Evolutionary conservation across 1,140 invertebrate genomes (phyloP), one percentile per base, ranked within the genome.

Genomic region (Drosophila tani): DNA sequence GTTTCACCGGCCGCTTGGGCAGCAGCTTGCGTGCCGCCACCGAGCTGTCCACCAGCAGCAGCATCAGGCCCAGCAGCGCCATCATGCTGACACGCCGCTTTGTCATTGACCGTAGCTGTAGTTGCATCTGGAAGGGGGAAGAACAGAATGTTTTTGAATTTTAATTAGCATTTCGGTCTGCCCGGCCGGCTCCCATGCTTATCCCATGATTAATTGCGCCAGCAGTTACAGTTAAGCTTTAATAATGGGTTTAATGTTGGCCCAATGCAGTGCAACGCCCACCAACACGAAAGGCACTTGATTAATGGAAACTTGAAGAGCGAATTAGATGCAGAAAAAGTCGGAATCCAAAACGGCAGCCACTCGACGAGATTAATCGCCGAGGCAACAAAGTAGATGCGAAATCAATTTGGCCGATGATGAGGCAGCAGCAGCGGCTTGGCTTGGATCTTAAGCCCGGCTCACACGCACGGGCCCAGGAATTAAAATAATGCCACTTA

Each of bases 1-100:
- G 91, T 88, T 92, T 92, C 56, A 92, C 87, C 59, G 91, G 91
- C 80, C 91, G 79, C 66, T 86, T 85, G 50, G 80, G 76, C 75
- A 71, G 45, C 29, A 73, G 53, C 68, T 86, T 86, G 63, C 87
- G 87, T 66, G 91, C 87, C 49, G 91, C 74, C 35, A 74, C 81
- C 38, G 82, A 81, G 56, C 56, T 77, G 60, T 82, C 91, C 85
- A 79, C 68, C 68, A 84, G 60, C 35, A 78, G 64, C 27, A 81
- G 50, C 65, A 81, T 70, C 63, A 75, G 21, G 56, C 60, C 74
- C 46, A 78, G 38, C 57, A 77, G 56, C 50, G 75, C 73, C 62
- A 77, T 80, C 84, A 88, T 81, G 83, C 76, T 87, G 84, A 87
- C 83, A 80, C 81, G 76, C 49, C 67, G 70, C 62, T 74, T 87